Base-by-base conservation (phyloP, 2,888 invertebrate genomes). In the Microchrysa polita region DNA sequence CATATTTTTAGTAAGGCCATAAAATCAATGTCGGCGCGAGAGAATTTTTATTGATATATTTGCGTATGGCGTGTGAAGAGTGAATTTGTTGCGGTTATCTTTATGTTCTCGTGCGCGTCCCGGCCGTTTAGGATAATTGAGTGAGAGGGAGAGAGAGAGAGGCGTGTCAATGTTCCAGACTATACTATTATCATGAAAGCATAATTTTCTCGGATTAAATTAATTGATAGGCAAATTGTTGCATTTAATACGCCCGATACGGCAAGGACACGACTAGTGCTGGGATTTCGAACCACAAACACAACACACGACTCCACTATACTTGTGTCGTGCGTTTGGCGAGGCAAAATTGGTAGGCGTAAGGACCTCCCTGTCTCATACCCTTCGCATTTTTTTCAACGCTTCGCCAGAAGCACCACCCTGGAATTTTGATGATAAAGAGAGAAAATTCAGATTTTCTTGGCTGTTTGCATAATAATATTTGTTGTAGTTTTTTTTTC, bases 161-260 rank as follows among this genome's bases (percentile, higher is more conserved):
- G 61, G 42, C 61, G 59, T 59, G 59, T 27, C 27, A 14, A n/a
- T 14, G 23, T n/a, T 59, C 23, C 22, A 57, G 18, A 4, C 27
- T n/a, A n/a, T n/a, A n/a, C n/a, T n/a, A 59, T 59, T 59, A 23
- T 59, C 59, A 59, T 57, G 20, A 59, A n/a, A 59, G 59, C 27
- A 23, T 23, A 59, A 59, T 59, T 59, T 2, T 23, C 27, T 10
- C 2, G 48, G 48, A 48, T 48, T 48, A 48, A n/a, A 48, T 48
- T 48, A 48, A 48, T 48, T 23, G 22, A 59, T 23, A 59, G 7
- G 59, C 59, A 23, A 59, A 59, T 59, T 59, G 59, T 59, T 59
- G 59, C 22, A 59, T 23, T 20, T 18, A 18, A 1, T 2, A 9
- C 55, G 18, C 22, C 5, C 7, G 1, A 16, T 18, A 5, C 12